These are phyloP conservation scores for Trypoxylon attenuatum DNA, from an alignment of 2,888 invertebrate species.

Conservation along the genomic window DNA sequence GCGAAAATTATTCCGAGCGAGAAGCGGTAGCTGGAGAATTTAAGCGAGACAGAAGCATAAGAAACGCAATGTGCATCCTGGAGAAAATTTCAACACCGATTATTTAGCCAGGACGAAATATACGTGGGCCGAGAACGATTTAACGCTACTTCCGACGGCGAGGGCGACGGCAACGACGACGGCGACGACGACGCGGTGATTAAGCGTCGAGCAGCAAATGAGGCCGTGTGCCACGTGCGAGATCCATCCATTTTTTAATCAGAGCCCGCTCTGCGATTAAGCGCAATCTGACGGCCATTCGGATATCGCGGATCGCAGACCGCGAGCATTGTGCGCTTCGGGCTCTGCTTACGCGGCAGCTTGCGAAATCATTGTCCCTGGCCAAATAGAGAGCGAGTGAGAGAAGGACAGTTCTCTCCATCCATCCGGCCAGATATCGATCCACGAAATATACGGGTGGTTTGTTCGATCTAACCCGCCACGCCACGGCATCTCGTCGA, in stretches of 20 bases:
- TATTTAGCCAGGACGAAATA: too few relatives aligned
- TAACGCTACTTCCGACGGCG: too few relatives aligned
- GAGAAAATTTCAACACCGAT: too few relatives aligned
- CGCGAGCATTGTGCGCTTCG: slow-evolving; percentile 35
- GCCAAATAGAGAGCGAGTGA: slow-evolving; percentile 49
- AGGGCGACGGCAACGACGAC: too few relatives aligned
- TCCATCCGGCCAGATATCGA: too few relatives aligned
- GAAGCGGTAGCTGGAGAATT: neutral
- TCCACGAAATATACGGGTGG: too few relatives aligned
- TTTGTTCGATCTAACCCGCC: too few relatives aligned
- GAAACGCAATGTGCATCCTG: too few relatives aligned
- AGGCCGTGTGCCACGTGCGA: slow-evolving; percentile 28
- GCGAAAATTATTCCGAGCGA: neutral
- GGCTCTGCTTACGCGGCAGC: slow-evolving; percentile 57
- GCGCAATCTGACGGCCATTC: slow-evolving; percentile 56
- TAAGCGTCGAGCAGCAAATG: slow-evolving; percentile 32
- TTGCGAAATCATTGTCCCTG: slow-evolving; percentile 59
- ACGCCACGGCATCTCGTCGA: too few relatives aligned
- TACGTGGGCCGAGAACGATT: too few relatives aligned
- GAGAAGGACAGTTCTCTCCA: too few relatives aligned
- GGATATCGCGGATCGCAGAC: slow-evolving; percentile 31
- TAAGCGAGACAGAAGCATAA: neutral
- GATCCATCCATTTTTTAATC: slow-evolving; percentile 52
- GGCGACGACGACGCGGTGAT: neutral
- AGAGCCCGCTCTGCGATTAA: slow-evolving; percentile 53